Base-by-base conservation (phyloP, 2,113 vertebrate species). In the Sinocyclocheilus grahami region DNA sequence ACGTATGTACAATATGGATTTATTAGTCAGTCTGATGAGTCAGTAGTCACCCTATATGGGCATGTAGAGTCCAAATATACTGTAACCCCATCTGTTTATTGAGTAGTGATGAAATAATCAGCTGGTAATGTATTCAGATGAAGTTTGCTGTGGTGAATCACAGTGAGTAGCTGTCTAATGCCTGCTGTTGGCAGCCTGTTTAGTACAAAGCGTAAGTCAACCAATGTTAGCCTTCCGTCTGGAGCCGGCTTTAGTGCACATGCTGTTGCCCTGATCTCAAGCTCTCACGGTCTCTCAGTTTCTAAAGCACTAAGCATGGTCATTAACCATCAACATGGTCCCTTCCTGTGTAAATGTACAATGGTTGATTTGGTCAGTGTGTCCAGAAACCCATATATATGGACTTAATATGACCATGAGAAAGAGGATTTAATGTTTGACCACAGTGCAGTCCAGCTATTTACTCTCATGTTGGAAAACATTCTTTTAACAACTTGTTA, bases 91-190 rank as follows among this genome's bases (percentile, higher is more conserved):
- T 46, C 78, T 16, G 78, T 62, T 80, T 30, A 27, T 67, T 81
- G 6, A 81, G n/a, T 39, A 24, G 60, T 67, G 24, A 82, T 67
- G 14, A 81, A 63, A 63, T 46, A 80, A 51, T 67, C 16, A 67
- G 27, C 46, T 79, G 77, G 62, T 30, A 27, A 65, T 69, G 14
- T 37, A 72, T 82, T 82, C 24, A 11, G 13, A 18, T 82, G 62
- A 30, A 85, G 83, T 79, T 42, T 87, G 42, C 76, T 75, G 83
- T 24, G 67, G 83, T 87, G 77, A 85, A 58, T 85, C 77, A 80
- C 37, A 13, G 65, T 51, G 42, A 78, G 37, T 60, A 30, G 62
- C 55, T 4, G 46, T 77, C 51, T 87, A 62, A 83, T 83, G 67
- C 81, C 67, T 83, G 81, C 67, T 72, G 63, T 18, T 82, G 42